Conservation (phyloP, 35 echinoderm and acorn worm species). For the Apostichopus californicus region DNA sequence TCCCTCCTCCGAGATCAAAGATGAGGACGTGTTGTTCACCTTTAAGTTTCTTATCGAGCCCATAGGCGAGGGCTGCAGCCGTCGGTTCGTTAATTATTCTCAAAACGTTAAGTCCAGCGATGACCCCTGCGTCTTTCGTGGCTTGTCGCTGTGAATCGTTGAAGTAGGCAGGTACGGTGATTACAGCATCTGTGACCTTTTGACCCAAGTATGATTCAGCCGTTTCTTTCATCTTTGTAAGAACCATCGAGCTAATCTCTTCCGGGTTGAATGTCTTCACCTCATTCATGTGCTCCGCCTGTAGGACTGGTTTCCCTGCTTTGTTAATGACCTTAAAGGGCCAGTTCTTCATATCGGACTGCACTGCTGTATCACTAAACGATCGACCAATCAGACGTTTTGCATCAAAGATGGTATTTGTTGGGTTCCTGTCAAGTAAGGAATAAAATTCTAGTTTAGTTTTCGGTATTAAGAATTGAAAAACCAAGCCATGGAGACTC, state of each 20-base stretch:
- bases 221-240: constrained; percentile 57
- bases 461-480: too few relatives aligned
- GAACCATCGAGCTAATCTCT: constrained; percentile 56
- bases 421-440: not conserved
- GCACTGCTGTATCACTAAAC: constrained; percentile 74
- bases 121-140: constrained; percentile 84
- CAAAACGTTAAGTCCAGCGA: constrained; percentile 85
- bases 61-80: constrained; percentile 80
- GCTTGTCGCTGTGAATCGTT: constrained; percentile 80
- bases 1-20: constrained; percentile 64
- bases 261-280: constrained; percentile 47
- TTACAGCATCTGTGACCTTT: constrained; percentile 75
- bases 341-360: constrained; percentile 93
- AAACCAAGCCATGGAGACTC: too few relatives aligned
- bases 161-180: constrained; percentile 85
- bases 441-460: not conserved
- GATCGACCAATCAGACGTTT: constrained; percentile 82
- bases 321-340: constrained; percentile 64
- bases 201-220: constrained; percentile 62
- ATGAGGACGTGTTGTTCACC: constrained; percentile 76
- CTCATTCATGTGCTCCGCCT: constrained; percentile 8
- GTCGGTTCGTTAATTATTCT: constrained; percentile 86
- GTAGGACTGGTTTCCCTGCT: constrained; percentile 22
- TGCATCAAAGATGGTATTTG: constrained; percentile 81
- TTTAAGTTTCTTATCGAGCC: constrained; percentile 76